phyloP scores from a whole-genome alignment of 2,113 vertebrate species.

The Eubucco bourcierii region DNA sequence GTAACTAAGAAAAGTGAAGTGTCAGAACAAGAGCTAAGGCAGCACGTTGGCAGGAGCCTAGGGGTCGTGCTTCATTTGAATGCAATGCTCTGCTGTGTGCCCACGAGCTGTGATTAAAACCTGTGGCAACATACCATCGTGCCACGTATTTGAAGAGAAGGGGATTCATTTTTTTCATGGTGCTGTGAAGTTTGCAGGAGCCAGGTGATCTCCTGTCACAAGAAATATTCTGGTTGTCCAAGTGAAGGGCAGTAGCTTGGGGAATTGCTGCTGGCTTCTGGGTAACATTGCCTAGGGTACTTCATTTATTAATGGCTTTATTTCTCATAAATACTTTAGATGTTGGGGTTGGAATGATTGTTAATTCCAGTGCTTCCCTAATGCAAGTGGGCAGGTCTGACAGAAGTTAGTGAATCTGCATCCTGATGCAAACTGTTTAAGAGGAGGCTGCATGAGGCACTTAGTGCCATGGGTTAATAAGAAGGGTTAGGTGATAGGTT shows the following conservation, averaged over 20 bases:
- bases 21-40: not conserved
- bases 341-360: not conserved
- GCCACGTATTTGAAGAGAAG: not conserved
- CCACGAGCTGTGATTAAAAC: not conserved
- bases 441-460: too few species aligned
- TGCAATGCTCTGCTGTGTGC: not conserved
- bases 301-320: not conserved
- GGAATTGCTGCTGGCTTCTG: not conserved
- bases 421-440: not conserved
- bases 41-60: not conserved
- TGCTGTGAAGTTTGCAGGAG: not conserved
- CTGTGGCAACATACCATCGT: not conserved
- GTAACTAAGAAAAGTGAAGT: not conserved
- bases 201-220: not conserved
- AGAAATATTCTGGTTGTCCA: not conserved
- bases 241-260: not conserved
- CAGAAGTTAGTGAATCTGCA: not conserved
- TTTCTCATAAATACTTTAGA: not conserved
- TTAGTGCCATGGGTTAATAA: too few species aligned
- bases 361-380: not conserved
- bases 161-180: fast-evolving
- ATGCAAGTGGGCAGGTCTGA: not conserved
- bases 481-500: too few species aligned
- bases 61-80: not conserved
- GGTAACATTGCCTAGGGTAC: not conserved